Conservation (phyloP, 2,888 invertebrate genomes). For the Chrysina gloriosa region DNA sequence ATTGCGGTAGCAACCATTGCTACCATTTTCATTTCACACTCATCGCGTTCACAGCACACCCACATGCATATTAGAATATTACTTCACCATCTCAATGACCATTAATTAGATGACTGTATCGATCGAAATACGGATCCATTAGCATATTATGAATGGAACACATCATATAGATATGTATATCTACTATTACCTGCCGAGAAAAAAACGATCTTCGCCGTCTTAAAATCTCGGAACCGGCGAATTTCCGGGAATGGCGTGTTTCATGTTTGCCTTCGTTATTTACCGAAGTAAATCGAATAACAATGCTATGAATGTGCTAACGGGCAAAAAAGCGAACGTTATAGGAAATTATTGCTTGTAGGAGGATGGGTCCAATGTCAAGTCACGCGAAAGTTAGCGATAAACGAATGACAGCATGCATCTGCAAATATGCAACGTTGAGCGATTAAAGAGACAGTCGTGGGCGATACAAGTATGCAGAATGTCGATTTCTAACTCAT, state of each 20-base stretch:
- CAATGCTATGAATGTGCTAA: slow-evolving; percentile 20
- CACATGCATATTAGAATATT: no score
- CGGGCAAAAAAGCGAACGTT: background rate
- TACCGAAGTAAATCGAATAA: slow-evolving; percentile 4
- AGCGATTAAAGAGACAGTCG: no score
- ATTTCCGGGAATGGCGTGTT: background rate
- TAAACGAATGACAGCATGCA: background rate
- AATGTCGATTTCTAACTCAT: no score
- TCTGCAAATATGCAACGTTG: background rate
- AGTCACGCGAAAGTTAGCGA: slow-evolving; percentile 14
- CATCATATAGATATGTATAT: no score
- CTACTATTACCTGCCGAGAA: background rate
- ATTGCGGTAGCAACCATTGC: no score
- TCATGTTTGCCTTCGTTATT: slow-evolving; percentile 5
- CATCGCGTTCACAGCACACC: no score
- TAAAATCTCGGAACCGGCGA: background rate
- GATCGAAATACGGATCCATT: no score
- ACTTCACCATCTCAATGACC: no score
- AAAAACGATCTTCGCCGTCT: background rate
- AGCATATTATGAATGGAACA: no score
- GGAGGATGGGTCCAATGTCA: slow-evolving; percentile 22
- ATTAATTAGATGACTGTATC: no score
- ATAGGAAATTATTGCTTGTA: background rate
- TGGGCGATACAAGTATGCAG: background rate
- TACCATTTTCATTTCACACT: no score